phyloP scores from a whole-genome alignment of 2,888 invertebrate genomes.

The Asteroscopus sphinx region DNA sequence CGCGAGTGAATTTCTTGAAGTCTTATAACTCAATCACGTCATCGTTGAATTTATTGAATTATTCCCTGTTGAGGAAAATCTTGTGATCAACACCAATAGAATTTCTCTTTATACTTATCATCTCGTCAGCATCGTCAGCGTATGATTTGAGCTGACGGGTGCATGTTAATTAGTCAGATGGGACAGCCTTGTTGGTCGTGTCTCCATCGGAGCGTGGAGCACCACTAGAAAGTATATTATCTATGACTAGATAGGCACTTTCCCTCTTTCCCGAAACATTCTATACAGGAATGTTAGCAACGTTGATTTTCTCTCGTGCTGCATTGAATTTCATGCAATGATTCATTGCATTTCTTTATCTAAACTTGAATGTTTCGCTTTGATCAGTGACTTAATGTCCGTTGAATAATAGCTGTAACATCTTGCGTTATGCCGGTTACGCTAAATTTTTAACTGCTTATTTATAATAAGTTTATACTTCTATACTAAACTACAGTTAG shows the following conservation, averaged over 20 bases:
- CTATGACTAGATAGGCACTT: conserved; percentile 73
- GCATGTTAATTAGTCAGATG: conserved; percentile 46
- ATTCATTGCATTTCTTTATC: conserved; percentile 44
- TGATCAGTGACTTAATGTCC: conserved; percentile 39
- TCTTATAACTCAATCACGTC: conserved; percentile 41
- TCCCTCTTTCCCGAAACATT: conserved; percentile 79
- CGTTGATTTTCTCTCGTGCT: conserved; percentile 61
- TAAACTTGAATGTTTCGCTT: conserved; percentile 38
- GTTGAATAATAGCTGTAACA: conserved; percentile 49
- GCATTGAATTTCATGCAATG: conserved; percentile 52
- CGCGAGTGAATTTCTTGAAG: conserved; percentile 21
- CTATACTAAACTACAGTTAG: conserved; percentile 1
- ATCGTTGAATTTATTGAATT: conserved; percentile 29
- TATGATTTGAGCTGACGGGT: conserved; percentile 40
- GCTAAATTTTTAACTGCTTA: conserved; percentile 14
- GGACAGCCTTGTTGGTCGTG: conserved; percentile 35
- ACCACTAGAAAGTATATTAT: no score
- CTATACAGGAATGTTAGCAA: conserved; percentile 60
- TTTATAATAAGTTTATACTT: conserved; percentile 7
- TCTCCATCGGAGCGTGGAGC: conserved; percentile 68
- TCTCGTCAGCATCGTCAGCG: conserved; percentile 32
- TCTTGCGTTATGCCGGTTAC: conserved; percentile 8
- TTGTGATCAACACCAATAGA: conserved; percentile 40
- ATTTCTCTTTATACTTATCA: conserved; percentile 53
- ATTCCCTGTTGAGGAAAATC: conserved; percentile 14